A percentile compares a stretch with the other conserved stretches of the same genome.
These are phyloP conservation scores for Bugulina stolonifera DNA, from an alignment of 2,888 invertebrate genomes.

Conservation along the genomic window DNA sequence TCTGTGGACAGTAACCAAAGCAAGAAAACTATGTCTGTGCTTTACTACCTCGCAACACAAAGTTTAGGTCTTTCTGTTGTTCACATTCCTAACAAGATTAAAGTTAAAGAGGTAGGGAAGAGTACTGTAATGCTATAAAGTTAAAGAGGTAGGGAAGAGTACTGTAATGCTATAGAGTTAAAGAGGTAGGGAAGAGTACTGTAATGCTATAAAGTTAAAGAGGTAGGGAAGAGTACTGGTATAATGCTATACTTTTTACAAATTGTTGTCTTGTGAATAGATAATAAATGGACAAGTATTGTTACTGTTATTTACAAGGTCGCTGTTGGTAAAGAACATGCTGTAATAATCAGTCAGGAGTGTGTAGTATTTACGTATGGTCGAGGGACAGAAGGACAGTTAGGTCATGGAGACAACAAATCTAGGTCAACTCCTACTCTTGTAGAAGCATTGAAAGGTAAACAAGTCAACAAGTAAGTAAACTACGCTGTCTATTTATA, in stretches of 20 bases:
- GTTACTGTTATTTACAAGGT: too few species aligned
- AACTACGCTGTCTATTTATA: too few species aligned
- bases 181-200: too few species aligned
- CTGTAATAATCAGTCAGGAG: constrained; percentile 56
- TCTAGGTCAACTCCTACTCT: constrained; percentile 59
- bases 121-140: too few species aligned
- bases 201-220: too few species aligned
- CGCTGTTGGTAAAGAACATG: constrained; percentile 51
- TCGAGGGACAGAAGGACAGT: constrained; percentile 62
- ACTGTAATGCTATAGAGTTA: too few species aligned
- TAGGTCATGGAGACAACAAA: constrained; percentile 57
- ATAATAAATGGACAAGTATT: too few species aligned
- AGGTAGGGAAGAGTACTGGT: too few species aligned
- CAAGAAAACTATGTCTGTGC: constrained; percentile 40
- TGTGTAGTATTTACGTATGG: constrained; percentile 67
- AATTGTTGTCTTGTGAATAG: too few species aligned
- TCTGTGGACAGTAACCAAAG: constrained; percentile 9
- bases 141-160: too few species aligned
- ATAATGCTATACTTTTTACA: too few species aligned
- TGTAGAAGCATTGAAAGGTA: constrained; percentile 61
- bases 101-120: constrained; percentile 54
- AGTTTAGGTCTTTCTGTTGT: constrained; percentile 41
- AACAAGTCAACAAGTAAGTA: constrained; percentile 58
- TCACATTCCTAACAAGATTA: constrained; percentile 44
- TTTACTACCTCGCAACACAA: constrained; percentile 48